These are phyloP conservation scores for Tragulus kanchil DNA, from an alignment of 2,113 vertebrate genomes.

Conservation along the genomic window DNA sequence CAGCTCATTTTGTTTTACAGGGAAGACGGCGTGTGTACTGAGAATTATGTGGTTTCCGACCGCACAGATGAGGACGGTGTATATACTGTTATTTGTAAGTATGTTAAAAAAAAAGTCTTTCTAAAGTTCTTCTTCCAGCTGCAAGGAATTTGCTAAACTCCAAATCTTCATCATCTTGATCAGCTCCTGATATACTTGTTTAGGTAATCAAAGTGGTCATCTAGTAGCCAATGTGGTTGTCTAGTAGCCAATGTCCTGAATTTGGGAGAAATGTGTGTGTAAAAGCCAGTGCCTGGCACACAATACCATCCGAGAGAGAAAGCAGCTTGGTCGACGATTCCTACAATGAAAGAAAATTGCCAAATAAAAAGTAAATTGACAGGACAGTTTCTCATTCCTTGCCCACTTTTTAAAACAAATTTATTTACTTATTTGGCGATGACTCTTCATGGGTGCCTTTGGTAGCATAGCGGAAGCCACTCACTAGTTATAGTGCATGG, in stretches of 20 bases:
- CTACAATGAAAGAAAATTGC: not conserved
- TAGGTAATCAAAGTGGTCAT: not conserved
- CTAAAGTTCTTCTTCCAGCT: not conserved
- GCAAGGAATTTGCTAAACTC: not conserved
- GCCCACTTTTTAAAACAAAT: not conserved
- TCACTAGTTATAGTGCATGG: not conserved
- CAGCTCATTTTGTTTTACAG: slow-evolving; percentile 56
- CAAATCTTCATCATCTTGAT: not conserved
- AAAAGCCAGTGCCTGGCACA: not conserved
- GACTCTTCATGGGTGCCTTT: not conserved
- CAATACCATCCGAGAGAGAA: not conserved
- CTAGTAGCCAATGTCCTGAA: not conserved
- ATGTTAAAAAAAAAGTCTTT: not conserved
- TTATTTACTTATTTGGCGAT: not conserved
- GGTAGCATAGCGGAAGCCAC: too few species aligned
- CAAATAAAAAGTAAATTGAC: not conserved
- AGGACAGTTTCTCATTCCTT: not conserved
- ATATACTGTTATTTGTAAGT: not conserved
- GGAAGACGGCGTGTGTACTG: not conserved
- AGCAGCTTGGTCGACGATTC: not conserved
- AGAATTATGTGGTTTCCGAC: accelerated
- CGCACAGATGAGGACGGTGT: not conserved
- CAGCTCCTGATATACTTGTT: not conserved
- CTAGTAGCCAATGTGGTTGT: not conserved
- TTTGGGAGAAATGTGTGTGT: not conserved